phyloP scores from a whole-genome alignment of 2,113 vertebrate genomes.

The Neolamprologus fasciatus region DNA sequence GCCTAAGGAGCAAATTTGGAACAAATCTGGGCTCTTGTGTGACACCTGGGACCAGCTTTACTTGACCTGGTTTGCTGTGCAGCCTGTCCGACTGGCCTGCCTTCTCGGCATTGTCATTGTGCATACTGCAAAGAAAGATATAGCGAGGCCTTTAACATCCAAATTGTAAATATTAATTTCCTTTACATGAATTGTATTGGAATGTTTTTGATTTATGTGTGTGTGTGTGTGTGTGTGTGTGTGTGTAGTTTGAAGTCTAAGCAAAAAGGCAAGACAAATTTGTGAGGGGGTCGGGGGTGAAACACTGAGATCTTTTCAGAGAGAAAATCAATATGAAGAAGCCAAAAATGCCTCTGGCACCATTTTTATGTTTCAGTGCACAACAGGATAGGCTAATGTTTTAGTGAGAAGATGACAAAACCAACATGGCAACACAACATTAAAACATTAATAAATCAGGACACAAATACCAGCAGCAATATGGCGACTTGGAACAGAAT shows the following conservation, averaged over 20 bases:
- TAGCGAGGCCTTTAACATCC: not conserved
- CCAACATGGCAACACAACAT: constrained; percentile 54
- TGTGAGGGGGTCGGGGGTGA: not conserved
- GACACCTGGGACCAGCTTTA: constrained; percentile 29
- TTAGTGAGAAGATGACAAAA: constrained; percentile 50
- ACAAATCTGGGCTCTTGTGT: constrained; percentile 1
- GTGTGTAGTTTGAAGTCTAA: not conserved
- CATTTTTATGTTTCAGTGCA: constrained; percentile 1
- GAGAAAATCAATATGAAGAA: not conserved
- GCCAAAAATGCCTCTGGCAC: constrained; percentile 9
- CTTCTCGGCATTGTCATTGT: not conserved
- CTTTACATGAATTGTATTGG: not conserved
- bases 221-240: not conserved
- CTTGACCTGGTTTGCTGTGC: constrained; percentile 35
- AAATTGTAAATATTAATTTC: not conserved
- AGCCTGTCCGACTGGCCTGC: constrained; percentile 1
- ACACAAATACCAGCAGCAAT: constrained; percentile 29
- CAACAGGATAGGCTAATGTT: constrained; percentile 27
- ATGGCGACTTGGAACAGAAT: constrained; percentile 21
- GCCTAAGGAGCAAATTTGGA: not conserved
- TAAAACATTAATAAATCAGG: constrained; percentile 52
- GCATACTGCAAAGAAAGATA: not conserved
- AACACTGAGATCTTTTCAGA: not conserved
- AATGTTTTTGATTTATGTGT: not conserved
- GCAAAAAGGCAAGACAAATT: not conserved